Conservation (phyloP, 1,140 invertebrate species). For the Pentalonia nigronervosa region DNA sequence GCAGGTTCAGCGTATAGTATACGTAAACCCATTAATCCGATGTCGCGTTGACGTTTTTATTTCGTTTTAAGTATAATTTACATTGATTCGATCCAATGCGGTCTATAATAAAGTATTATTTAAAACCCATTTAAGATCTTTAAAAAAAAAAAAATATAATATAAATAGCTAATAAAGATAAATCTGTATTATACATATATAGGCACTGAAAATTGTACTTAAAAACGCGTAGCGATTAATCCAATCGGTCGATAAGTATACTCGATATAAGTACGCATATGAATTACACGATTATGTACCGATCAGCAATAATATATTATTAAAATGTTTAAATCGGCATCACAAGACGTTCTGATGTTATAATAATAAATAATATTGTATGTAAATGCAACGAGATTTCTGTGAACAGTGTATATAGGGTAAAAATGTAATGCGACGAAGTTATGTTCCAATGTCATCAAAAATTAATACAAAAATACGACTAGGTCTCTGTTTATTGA, state of each 20-base stretch:
- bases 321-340: neutral
- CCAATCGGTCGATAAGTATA: neutral
- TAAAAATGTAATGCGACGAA: neutral
- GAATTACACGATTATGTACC: neutral
- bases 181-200: neutral
- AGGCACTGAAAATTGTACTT: neutral
- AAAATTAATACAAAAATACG: neutral
- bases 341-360: neutral
- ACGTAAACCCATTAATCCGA: conserved; percentile 18
- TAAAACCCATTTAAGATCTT: neutral
- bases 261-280: neutral
- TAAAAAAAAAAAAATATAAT: neutral
- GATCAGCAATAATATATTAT: no score
- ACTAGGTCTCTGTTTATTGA: neutral
- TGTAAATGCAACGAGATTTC: neutral
- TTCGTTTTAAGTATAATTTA: conserved; percentile 33
- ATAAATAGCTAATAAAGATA: neutral
- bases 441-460: neutral
- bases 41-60: conserved; percentile 38
- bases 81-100: neutral
- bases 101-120: neutral
- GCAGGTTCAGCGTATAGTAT: no score
- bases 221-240: neutral
- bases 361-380: neutral
- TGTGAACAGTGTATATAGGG: no score